Percentiles rank a stretch among this genome's conserved stretches.
Conservation (phyloP, 2,113 vertebrate genomes). For the Conger conger region DNA sequence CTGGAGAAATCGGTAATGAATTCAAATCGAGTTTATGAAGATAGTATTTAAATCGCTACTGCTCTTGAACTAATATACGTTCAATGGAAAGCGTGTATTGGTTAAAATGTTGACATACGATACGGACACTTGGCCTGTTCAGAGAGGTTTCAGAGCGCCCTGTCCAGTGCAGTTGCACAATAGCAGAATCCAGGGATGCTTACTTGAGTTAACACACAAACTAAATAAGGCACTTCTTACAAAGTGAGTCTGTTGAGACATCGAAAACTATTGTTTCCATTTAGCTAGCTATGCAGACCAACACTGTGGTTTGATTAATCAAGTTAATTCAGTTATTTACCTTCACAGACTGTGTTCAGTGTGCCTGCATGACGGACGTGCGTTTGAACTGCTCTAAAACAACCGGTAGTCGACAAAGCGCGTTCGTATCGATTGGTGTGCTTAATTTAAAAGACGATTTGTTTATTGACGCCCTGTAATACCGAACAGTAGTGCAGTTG, state of each 20-base stretch:
- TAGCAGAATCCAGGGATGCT: not conserved
- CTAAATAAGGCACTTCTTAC: not conserved
- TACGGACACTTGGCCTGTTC: not conserved
- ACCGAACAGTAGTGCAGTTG: too few relatives aligned
- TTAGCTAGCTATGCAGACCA: not conserved
- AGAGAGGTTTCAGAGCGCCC: not conserved
- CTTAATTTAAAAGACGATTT: too few relatives aligned
- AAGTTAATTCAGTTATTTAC: not conserved
- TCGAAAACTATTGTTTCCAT: not conserved
- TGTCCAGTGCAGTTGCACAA: slow-evolving; percentile 11
- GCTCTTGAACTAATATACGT: not conserved
- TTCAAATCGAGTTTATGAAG: slow-evolving; percentile 13
- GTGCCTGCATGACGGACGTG: not conserved
- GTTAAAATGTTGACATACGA: not conserved
- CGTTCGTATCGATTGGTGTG: too few relatives aligned
- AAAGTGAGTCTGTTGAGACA: not conserved
- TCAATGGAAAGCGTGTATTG: not conserved
- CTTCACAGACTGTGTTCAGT: not conserved
- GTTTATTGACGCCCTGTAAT: too few relatives aligned
- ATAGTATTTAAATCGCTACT: not conserved
- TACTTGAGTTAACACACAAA: not conserved
- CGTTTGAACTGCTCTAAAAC: too few relatives aligned
- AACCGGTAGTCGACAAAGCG: too few relatives aligned
- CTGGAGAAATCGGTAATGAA: slow-evolving; percentile 27
- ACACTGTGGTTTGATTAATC: not conserved